Evolutionary conservation across 2,113 vertebrate genomes (phyloP), one percentile per base, ranked within the genome.

Genomic region (Capra hircus): DNA sequence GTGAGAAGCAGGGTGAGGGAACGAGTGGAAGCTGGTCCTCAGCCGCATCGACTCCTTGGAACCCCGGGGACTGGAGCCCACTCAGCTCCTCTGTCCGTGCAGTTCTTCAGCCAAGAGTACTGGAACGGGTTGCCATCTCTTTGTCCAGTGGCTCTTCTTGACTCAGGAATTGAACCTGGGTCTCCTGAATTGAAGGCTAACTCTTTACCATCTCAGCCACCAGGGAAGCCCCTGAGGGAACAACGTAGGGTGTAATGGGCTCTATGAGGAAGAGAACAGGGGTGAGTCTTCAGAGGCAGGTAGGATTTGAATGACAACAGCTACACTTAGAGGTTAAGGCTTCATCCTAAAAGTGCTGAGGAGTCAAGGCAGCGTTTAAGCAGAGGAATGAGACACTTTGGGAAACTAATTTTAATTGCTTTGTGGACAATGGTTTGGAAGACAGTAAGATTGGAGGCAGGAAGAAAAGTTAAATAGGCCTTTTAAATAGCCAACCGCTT

Each of bases 31-130:
- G 71, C 3, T 13, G 40, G 71, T 14, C 12, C 23, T 27, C 71
- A 43, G 40, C 14, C 3, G 0, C 3, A 1, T 14, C 0, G 0
- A 14, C 40, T 27, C 40, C 21, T 13, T 43, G 71, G n/a, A 40
- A 25, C 71, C 71, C 71, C 0, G 0, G 3, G 71, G 6, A 27
- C 71, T 43, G 40, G 3, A 43, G 21, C 40, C 23, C 36, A 27
- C 71, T 14, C 40, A 25, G 12, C 71, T 43, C 40, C 71, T 74
- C 11, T 43, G 36, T 14, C 40, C 6, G 0, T 4, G 2, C 2
- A 7, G 23, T 43, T 27, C 40, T 43, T 27, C 6, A 0, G 71
- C 40, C 71, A 77, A 15, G 23, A 43, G 23, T 27, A 2, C 40
- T 7, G 71, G 23, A 7, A 25, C 3, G 2, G 40, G 23, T 43